Evolutionary conservation across 2,113 vertebrate species (phyloP), one percentile per base, ranked within the genome.

Genomic region (Pseudorasbora parva): DNA sequence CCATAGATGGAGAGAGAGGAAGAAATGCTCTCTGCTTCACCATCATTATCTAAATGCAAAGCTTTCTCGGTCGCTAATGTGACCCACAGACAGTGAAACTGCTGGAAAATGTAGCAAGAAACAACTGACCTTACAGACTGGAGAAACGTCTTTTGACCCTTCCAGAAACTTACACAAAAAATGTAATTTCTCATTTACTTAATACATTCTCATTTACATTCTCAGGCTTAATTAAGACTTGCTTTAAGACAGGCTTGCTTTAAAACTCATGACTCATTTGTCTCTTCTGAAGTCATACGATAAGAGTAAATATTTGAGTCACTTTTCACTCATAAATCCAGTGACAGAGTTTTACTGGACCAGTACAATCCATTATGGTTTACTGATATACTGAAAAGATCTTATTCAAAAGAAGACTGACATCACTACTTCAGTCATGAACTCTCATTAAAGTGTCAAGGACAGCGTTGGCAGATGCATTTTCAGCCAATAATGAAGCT

Each of bases 21-120:
- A 66, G 27, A 21, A 41, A 14, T 19, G 21, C 54, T 68, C 72
- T 69, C 62, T 51, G 21, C 79, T 74, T 47, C 60, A 15, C 27
- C 49, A 23, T 27, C 23, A 79, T 79, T 66, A 79, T 83, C 54
- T 81, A 69, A 71, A 77, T 54, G 27, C 64, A 74, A 45, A 15
- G 11, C 41, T 33, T 33, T 78, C 8, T n/a, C 23, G 49, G 56
- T 82, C 37, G 15, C 56, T 68, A 54, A 74, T 60, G 43, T 82
- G 27, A 62, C 72, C 64, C 7, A 66, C 25, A 8, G 54, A 59
- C 45, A 51, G 3, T 11, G 49, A 27, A 43, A 45, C 68, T 51
- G 33, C 54, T 74, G 62, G 60, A 74, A 30, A 21, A 56, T 21
- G 30, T 30, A 56, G 30, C 41, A 51, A 73, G 78, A 73, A 59